Base-by-base conservation (phyloP, 2,888 invertebrate species). In the Ormyrus nitidulus region DNA sequence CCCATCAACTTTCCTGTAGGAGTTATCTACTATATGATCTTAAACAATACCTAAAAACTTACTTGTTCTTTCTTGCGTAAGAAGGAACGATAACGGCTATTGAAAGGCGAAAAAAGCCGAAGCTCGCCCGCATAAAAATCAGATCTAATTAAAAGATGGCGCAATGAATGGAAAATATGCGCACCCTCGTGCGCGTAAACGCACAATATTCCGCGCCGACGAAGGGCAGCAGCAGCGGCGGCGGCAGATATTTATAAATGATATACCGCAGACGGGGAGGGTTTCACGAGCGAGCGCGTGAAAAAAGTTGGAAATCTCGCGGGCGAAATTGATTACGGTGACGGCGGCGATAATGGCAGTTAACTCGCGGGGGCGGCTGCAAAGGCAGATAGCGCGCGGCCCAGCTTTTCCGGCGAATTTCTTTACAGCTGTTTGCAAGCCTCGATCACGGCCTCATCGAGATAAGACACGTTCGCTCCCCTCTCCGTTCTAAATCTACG, bases 371-470 rank as follows among this genome's bases (percentile, higher is more conserved):
- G 49, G 46, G 59, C 62, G 53, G 10, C 58, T 59, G 34, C 68
- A 10, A 6, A 48, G 34, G 48, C 54, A 54, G 80, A 80, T 80
- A 80, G 62, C 76, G 80, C 62, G 46, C 11, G 9, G 19, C n/a
- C 49, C 34, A 34, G 53, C 68, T 56, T 64, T 64, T 70, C 64
- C 64, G 49, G 19, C 13, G 74, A 64, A 69, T 73, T 77, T 80
- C 80, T 80, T 80, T 80, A 80, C 77, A 69, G 72, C 77, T 80
- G 80, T 80, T 80, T 80, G 80, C 80, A 64, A 66, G 71, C 53
- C 68, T 6, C 72, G 61, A 9, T 62, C 66, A 11, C 62, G 58
- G 64, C n/a, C 48, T 44, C 51, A 19, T 8, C 72, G 73, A 68
- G 80, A 80, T 80, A 80, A 62, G 68, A 77, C 80, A 80, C 80